phyloP scores from a whole-genome alignment of 1,140 invertebrate species.

The Andrena cerasifolii region DNA sequence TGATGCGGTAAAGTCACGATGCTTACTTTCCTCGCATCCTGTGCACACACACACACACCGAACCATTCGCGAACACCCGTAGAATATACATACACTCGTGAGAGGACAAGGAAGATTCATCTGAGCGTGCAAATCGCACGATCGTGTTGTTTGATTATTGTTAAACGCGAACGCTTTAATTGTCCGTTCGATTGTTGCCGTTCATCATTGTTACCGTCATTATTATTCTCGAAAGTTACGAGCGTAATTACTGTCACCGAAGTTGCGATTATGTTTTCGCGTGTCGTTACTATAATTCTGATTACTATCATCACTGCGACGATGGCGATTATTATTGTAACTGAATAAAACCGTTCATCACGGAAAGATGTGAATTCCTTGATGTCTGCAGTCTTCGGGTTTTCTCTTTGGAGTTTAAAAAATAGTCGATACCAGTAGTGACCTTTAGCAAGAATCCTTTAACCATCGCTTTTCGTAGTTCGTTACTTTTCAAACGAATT shows the following conservation, averaged over 20 bases:
- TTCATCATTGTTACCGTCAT: conserved; percentile 70
- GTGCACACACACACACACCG: neutral
- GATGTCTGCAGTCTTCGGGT: too few relatives aligned
- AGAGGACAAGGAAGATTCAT: conserved; percentile 18
- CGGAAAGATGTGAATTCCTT: conserved; percentile 43
- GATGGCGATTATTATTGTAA: conserved; percentile 65
- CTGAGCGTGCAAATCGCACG: conserved; percentile 15
- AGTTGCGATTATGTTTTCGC: conserved; percentile 27
- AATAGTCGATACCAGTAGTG: too few relatives aligned
- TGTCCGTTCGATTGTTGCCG: conserved; percentile 34
- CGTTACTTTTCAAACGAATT: too few relatives aligned
- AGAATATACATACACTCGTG: conserved; percentile 60
- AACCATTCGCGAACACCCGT: conserved; percentile 22
- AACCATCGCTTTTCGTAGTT: too few relatives aligned
- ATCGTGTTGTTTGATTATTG: conserved; percentile 33
- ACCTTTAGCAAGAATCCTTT: too few relatives aligned
- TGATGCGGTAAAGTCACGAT: too few relatives aligned
- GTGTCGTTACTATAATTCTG: conserved; percentile 66
- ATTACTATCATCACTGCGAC: conserved; percentile 34
- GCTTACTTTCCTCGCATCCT: neutral
- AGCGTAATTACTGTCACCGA: conserved; percentile 23
- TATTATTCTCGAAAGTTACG: conserved; percentile 53
- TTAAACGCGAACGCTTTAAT: conserved; percentile 36
- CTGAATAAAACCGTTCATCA: conserved; percentile 79
- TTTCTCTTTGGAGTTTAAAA: neutral